Evolutionary conservation across 2,797 vertebrate genomes (phyloP).

Genomic region (Clarias platycephalus): DNA sequence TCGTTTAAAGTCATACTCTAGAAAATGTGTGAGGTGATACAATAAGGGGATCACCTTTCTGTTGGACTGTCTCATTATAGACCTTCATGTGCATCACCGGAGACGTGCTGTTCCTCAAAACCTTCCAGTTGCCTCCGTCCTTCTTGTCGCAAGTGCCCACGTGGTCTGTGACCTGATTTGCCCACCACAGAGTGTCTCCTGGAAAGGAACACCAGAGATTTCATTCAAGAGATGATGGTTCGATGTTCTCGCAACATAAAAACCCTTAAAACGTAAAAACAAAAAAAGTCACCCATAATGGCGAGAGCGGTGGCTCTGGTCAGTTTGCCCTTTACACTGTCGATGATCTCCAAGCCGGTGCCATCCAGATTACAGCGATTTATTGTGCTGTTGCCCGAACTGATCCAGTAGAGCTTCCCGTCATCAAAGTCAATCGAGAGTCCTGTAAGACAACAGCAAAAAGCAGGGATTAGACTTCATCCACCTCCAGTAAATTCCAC

Average conservation of each 20-base stretch:
- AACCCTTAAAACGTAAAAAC: not conserved
- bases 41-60: conserved; percentile 73
- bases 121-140: conserved; percentile 80
- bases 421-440: conserved; percentile 90
- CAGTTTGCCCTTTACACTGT: conserved; percentile 80
- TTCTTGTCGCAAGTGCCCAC: conserved; percentile 93
- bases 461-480: not conserved
- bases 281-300: conserved; percentile 84
- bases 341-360: conserved; percentile 80
- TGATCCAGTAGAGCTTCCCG: conserved; percentile 94
- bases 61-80: conserved; percentile 85
- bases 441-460: conserved; percentile 68
- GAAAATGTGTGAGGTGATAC: not conserved
- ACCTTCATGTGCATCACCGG: conserved; percentile 97
- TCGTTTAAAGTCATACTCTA: not conserved
- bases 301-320: conserved; percentile 91
- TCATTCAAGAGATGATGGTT: not conserved
- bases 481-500: not conserved
- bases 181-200: conserved; percentile 97
- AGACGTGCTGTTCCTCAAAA: conserved; percentile 87
- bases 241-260: not conserved
- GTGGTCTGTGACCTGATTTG: conserved; percentile 90
- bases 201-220: not conserved
- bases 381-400: conserved; percentile 89
- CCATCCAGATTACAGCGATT: conserved; percentile 88